These are phyloP conservation scores for Ptychobarbus kaznakovi DNA, from an alignment of 2,797 vertebrate species.

Conservation along the genomic window DNA sequence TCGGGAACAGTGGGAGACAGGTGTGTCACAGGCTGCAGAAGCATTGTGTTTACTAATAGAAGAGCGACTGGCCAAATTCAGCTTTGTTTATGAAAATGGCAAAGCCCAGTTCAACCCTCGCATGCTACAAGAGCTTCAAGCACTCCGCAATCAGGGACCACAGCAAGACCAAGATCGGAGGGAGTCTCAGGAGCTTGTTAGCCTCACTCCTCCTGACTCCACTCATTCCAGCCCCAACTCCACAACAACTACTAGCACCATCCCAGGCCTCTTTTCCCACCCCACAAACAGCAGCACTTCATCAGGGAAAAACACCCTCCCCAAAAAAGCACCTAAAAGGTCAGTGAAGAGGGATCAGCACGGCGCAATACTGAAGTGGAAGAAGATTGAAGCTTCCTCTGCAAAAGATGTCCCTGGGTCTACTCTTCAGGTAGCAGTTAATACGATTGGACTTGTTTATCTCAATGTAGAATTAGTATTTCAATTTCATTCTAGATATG, in stretches of 20 bases:
- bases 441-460: background rate
- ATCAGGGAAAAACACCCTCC: conserved; percentile 60
- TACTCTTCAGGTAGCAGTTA: conserved; percentile 28
- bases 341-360: conserved; percentile 32
- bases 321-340: conserved; percentile 56
- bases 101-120: conserved; percentile 87
- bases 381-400: conserved; percentile 74
- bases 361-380: conserved; percentile 60
- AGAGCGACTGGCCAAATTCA: conserved; percentile 87
- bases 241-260: conserved; percentile 1
- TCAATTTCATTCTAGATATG: background rate
- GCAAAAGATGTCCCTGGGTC: conserved; percentile 30
- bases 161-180: conserved; percentile 67
- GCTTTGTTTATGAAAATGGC: conserved; percentile 85
- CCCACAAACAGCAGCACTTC: conserved; percentile 67
- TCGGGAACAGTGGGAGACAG: conserved; percentile 54
- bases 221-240: conserved; percentile 66
- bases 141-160: conserved; percentile 71
- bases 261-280: background rate
- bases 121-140: conserved; percentile 71
- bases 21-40: conserved; percentile 84
- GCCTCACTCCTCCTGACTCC: conserved; percentile 62
- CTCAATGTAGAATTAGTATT: background rate
- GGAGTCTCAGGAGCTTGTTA: conserved; percentile 54
- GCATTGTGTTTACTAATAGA: conserved; percentile 83